Base-by-base conservation (phyloP, 1,140 invertebrate species). In the Capitella teleta region DNA sequence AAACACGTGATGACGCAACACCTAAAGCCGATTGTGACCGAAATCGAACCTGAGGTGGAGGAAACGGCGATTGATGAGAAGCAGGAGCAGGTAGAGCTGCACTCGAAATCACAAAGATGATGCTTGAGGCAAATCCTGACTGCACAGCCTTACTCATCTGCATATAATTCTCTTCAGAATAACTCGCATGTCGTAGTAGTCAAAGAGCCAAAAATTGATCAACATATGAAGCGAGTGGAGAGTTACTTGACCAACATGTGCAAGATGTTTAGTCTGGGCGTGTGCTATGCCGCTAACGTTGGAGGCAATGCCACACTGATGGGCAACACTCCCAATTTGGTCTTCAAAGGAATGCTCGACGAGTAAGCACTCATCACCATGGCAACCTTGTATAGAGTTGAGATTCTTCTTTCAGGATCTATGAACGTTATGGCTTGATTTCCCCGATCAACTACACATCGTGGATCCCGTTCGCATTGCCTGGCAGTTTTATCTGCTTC, bases 281-380 rank as follows among this genome's bases (percentile, higher is more conserved):
- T 87, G 23, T 85, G 85, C 2, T 92, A 89, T 61, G 80, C 87
- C 0, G 80, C 87, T 4, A 79, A 77, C 53, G 66, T 87, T 25
- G 89, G 89, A 3, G 90, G 90, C 4, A 85, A 82, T 37, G 84
- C 85, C 1, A 87, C 86, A 0, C 69, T 94, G 1, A 88, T 88
- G 2, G 90, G 89, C 3, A 88, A 87, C 1, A 84, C 82, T 5
- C 87, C 88, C 21, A 94, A 94, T 72, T 76, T 92, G 12, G 84
- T 88, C 0, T 81, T 90, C 53, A 87, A 85, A 64, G 84, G 81
- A 12, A 79, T 83, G 45, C 79, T 80, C 48, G 81, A 85, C 51
- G 70, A 66, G 78, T 84, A 70, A 68, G 74, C 57, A 40, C 37
- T 46, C 30, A 24, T 21, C n/a, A n/a, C n/a, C n/a, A 16, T 23